These are phyloP conservation scores for Sesia bembeciformis DNA, from an alignment of 2,888 invertebrate species.

Conservation along the genomic window DNA sequence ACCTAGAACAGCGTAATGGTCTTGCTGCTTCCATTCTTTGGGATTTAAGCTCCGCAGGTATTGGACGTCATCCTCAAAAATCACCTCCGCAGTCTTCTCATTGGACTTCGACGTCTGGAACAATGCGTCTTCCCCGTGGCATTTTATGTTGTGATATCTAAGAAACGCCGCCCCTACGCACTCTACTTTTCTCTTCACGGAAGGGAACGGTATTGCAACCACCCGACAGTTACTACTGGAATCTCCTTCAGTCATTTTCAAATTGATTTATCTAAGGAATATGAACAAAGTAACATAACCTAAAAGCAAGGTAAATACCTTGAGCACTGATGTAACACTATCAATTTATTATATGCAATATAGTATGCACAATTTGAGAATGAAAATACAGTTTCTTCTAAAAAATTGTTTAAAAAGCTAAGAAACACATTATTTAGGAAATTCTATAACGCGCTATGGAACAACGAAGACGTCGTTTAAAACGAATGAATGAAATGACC, in stretches of 20 bases:
- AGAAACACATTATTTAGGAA: too few species aligned
- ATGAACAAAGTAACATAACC: conserved; percentile 63
- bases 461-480: too few species aligned
- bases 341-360: too few species aligned
- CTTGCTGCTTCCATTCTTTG: conserved; percentile 98
- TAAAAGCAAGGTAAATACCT: conserved; percentile 24
- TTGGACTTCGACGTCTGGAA: conserved; percentile 52
- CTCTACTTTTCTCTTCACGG: conserved; percentile 57
- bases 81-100: conserved; percentile 57
- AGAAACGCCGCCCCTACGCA: conserved; percentile 68
- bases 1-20: conserved; percentile 97
- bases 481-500: too few species aligned
- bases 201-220: conserved; percentile 46
- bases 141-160: conserved; percentile 63
- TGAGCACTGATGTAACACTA: too few species aligned
- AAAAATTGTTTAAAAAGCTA: too few species aligned
- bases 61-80: conserved; percentile 81
- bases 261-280: conserved; percentile 36
- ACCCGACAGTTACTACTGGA: conserved; percentile 33
- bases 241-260: conserved; percentile 58
- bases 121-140: conserved; percentile 62
- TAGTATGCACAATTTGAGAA: too few species aligned
- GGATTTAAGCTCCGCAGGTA: conserved; percentile 93
- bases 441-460: too few species aligned
- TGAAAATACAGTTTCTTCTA: too few species aligned